phyloP scores from a whole-genome alignment of 2,797 vertebrate species.

The Limosa lapponica region DNA sequence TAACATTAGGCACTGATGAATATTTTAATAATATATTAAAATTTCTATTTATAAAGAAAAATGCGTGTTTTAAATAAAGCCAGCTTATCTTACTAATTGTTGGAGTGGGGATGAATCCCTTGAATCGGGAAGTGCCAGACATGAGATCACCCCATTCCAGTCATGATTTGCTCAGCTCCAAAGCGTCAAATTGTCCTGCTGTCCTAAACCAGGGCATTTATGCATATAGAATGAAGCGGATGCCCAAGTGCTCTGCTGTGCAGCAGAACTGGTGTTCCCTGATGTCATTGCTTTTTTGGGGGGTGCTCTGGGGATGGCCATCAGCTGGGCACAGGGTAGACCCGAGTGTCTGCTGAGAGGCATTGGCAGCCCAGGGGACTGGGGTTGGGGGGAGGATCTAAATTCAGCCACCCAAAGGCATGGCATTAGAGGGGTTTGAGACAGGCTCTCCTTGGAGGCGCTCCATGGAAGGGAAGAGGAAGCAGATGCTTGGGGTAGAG shows the following conservation, averaged over 20 bases:
- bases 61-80: background rate
- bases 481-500: background rate
- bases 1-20: background rate
- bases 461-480: background rate
- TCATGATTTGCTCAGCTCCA: background rate
- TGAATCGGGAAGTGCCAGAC: background rate
- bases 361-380: background rate
- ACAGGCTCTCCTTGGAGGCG: background rate
- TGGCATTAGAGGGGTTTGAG: background rate
- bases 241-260: background rate
- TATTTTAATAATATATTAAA: background rate
- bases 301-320: background rate
- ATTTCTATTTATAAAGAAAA: background rate
- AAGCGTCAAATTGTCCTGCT: background rate
- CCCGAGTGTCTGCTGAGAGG: fast-evolving
- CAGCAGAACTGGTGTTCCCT: background rate
- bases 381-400: background rate
- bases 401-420: background rate
- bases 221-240: background rate
- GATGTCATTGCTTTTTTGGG: background rate
- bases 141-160: background rate
- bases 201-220: background rate
- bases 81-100: background rate
- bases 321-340: fast-evolving
- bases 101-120: background rate